Evolutionary conservation across 2,888 invertebrate genomes (phyloP), one percentile per base, ranked within the genome.

Genomic region (Sisyra terminalis): DNA sequence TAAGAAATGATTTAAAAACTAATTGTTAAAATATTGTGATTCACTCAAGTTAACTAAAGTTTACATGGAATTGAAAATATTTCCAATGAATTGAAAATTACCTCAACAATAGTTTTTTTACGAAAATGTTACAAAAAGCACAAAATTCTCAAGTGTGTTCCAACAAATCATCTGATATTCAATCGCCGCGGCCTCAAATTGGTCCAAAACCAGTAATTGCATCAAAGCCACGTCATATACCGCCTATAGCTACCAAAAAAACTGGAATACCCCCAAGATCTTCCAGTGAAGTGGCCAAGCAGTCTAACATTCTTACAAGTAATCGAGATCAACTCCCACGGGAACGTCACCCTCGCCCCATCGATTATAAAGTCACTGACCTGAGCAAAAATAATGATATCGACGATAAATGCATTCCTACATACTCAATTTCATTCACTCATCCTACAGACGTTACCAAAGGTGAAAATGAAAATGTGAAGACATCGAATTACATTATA

Each of bases 151-250:
- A 10, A 16, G 17, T 11, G 15, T 17, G 18, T 11, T 38, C 38
- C 17, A 8, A 9, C n/a, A 34, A 34, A 29, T 17, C 17, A 32
- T 39, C 15, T 29, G 18, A 41, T 13, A 16, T 16, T 15, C 41
- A 30, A 41, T n/a, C 35, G 30, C 10, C 14, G n/a, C 13, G 13
- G 11, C 37, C 43, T 14, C 16, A 14, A 16, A 29, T 35, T 16
- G 55, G 59, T 41, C 59, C 60, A 10, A 64, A 64, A 51, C 61
- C 61, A 13, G 51, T 50, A 39, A 57, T 61, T 31, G 60, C 63
- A 8, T 52, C 56, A 3, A 64, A 64, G 48, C 65, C 65, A 4
- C 61, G 59, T 49, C 59, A 55, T 50, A 59, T 65, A 5, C 64
- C 65, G 41, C 65, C 65, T 13, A 59, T 63, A 34, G 59, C 59